phyloP scores from a whole-genome alignment of 1,140 invertebrate species.

The Phortica variegata region DNA sequence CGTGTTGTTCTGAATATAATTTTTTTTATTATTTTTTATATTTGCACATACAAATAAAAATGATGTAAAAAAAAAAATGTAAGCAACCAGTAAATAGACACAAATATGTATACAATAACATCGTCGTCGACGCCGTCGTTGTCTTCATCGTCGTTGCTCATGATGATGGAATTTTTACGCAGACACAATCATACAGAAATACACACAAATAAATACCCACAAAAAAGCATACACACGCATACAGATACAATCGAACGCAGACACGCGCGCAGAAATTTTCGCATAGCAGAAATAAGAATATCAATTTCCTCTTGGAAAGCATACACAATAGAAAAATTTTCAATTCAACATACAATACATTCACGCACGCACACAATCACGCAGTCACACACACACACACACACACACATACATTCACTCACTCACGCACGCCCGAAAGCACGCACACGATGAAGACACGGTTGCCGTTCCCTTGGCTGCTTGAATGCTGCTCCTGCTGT shows the following conservation, averaged over 20 bases:
- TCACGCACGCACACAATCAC: constrained; percentile 24
- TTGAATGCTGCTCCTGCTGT: constrained; percentile 30
- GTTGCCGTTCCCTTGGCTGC: no score
- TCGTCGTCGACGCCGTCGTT: constrained; percentile 30
- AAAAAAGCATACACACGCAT: constrained; percentile 3
- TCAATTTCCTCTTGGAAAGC: constrained; percentile 44
- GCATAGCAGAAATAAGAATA: constrained; percentile 44
- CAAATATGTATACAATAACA: constrained; percentile 42
- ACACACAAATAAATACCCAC: constrained; percentile 3
- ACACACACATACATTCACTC: constrained; percentile 13
- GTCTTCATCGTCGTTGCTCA: constrained; percentile 21
- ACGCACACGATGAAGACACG: constrained; percentile 32
- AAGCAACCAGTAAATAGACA: not conserved
- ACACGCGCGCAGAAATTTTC: constrained; percentile 26
- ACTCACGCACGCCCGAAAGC: constrained; percentile 15
- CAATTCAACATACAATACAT: constrained; percentile 29
- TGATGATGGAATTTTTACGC: constrained; percentile 46
- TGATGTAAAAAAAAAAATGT: no score
- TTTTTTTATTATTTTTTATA: no score
- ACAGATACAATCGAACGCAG: constrained; percentile 11
- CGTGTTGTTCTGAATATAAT: no score
- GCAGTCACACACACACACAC: constrained; percentile 15
- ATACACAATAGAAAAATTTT: constrained; percentile 23
- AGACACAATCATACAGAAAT: constrained; percentile 13
- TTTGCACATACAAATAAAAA: no score